Evolutionary conservation across 2,797 vertebrate genomes (phyloP).

Genomic region (Spinus pinus): DNA sequence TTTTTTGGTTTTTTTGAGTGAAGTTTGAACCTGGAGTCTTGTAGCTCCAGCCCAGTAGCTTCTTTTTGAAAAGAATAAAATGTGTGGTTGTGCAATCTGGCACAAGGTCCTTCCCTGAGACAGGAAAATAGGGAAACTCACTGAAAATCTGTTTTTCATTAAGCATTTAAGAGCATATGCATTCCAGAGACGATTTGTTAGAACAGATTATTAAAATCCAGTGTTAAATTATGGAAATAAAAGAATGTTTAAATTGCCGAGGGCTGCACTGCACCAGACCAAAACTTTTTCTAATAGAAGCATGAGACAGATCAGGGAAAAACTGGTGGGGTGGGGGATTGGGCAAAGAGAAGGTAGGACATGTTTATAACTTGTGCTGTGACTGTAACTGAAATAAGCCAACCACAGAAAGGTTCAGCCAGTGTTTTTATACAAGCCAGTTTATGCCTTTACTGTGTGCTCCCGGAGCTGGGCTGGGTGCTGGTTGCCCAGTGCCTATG

Average conservation of each 20-base stretch:
- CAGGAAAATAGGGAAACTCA: not conserved
- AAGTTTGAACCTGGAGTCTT: not conserved
- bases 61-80: not conserved
- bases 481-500: not conserved
- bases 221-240: not conserved
- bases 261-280: not conserved
- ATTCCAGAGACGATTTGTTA: not conserved
- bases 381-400: not conserved
- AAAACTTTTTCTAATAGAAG: not conserved
- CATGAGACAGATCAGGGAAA: not conserved
- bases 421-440: not conserved
- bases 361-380: not conserved
- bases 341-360: not conserved
- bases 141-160: conserved; percentile 27
- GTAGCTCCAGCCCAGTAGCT: not conserved
- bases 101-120: not conserved
- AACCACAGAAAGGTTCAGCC: not conserved
- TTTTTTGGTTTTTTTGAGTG: not conserved
- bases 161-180: not conserved
- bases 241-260: not conserved
- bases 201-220: not conserved
- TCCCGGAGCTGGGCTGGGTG: not conserved
- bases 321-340: not conserved
- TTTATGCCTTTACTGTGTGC: not conserved
- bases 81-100: not conserved